A percentile compares a stretch with the other conserved stretches of the same genome.
Evolutionary conservation across 2,113 vertebrate species (phyloP).

Genomic region (Prionailurus viverrinus): DNA sequence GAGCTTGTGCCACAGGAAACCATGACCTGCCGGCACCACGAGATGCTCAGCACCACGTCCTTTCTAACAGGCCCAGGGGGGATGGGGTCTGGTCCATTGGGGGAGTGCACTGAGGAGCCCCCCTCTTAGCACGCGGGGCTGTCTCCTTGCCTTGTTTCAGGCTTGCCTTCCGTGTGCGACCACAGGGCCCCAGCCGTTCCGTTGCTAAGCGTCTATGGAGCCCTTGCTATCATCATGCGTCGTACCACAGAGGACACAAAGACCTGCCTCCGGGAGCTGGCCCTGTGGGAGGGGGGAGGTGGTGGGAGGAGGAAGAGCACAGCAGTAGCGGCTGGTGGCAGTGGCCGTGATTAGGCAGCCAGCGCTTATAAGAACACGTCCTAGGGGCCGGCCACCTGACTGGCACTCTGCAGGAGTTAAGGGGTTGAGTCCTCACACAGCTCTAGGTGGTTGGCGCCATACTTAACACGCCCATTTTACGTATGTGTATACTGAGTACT

Average conservation of each 20-base stretch:
- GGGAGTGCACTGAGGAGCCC: too few relatives aligned
- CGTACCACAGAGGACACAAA: background rate
- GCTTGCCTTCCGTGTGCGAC: background rate
- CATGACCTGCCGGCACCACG: background rate
- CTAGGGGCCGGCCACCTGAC: background rate
- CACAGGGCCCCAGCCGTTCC: background rate
- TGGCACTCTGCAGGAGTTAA: too few relatives aligned
- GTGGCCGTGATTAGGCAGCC: background rate
- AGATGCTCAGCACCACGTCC: background rate
- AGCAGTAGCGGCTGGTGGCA: too few relatives aligned
- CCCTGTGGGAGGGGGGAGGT: too few relatives aligned
- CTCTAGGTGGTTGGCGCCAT: background rate
- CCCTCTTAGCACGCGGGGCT: too few relatives aligned
- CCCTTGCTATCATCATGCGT: background rate
- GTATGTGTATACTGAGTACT: accelerated
- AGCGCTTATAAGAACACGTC: accelerated
- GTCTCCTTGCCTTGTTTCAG: background rate
- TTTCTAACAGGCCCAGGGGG: accelerated
- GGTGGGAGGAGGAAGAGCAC: background rate
- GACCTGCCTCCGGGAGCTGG: too few relatives aligned
- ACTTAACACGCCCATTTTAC: too few relatives aligned
- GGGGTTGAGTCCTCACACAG: background rate
- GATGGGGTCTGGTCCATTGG: background rate
- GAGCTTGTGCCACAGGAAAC: background rate
- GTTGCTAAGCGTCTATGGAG: background rate